Conservation (phyloP, 2,888 invertebrate genomes). For the Pheosia gnoma region DNA sequence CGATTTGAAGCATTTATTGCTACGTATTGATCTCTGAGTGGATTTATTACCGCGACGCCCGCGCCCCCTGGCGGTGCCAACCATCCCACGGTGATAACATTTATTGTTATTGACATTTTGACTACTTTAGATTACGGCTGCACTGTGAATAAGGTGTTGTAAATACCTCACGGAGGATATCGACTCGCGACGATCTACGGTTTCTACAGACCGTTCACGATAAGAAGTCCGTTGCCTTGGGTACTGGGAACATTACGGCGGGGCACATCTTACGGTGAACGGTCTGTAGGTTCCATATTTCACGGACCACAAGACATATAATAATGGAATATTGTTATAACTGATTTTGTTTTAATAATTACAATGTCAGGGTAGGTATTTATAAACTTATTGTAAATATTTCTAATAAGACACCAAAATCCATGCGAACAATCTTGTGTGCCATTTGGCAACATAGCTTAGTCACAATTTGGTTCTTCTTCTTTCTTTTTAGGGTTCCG, state of each 20-base stretch:
- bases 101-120: constrained; percentile 45
- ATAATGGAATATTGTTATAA: neutral
- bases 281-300: too few relatives aligned
- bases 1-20: constrained; percentile 72
- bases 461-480: too few relatives aligned
- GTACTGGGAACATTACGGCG: too few relatives aligned
- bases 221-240: too few relatives aligned
- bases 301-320: neutral
- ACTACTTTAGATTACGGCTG: constrained; percentile 23
- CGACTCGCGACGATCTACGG: neutral
- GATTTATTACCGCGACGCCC: constrained; percentile 63
- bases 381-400: too few relatives aligned
- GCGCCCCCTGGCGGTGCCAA: constrained; percentile 27
- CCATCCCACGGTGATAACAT: constrained; percentile 59
- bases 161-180: neutral
- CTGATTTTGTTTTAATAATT: neutral
- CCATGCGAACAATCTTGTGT: too few relatives aligned
- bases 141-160: neutral
- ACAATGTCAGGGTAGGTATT: too few relatives aligned
- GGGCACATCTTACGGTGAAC: too few relatives aligned
- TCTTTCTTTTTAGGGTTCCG: too few relatives aligned
- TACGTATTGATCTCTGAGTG: constrained; percentile 72
- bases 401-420: too few relatives aligned
- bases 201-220: too few relatives aligned
- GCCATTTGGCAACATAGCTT: too few relatives aligned